Evolutionary conservation across 2,888 invertebrate species (phyloP), one percentile per base, ranked within the genome.

Genomic region (Macrostomum cliftonense): DNA sequence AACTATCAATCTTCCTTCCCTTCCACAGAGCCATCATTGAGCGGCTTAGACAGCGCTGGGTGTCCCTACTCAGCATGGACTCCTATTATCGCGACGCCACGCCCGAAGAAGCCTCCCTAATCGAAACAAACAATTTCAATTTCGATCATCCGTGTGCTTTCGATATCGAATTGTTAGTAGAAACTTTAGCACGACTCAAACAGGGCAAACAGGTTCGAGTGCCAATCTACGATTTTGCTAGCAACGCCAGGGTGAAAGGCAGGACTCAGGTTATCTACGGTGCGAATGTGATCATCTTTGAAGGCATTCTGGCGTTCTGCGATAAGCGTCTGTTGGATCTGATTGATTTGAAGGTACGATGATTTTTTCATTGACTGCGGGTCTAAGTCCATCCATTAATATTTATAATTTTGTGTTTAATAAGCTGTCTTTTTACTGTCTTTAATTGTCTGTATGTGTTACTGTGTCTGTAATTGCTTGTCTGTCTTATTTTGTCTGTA

Each of bases 111-210:
- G 88, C 88, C 59, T 79, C 83, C 49, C 74, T 77, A 55, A 87
- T 93, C 2, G 77, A 77, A 13, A 74, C 76, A 50, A 89, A 89
- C 67, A 88, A 93, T 63, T 97, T 95, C 73, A 93, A 99, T 74
- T 97, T 97, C 73, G 97, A 97, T 70, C 93, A 95, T 75, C 97
- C 97, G 12, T 93, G 93, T 71, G 91, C 95, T 46, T 97, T 97
- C 73, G 97, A 97, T 71, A 89, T 95, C 71, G 89, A 93, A 51
- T 75, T 95, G 37, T 75, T 97, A 1, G 74, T 78, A 46, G 77
- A 78, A 20, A 91, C 89, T 12, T 71, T 99, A 47, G 79, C 81
- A 62, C 75, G 89, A 55, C 76, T 97, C 13, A 84, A 86, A 63
- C 85, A 88, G 65, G 91, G 91, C 1, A 83, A 85, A 67, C 88